phyloP scores from a whole-genome alignment of 2,113 vertebrate species.

The Corythornis madagascariensis region DNA sequence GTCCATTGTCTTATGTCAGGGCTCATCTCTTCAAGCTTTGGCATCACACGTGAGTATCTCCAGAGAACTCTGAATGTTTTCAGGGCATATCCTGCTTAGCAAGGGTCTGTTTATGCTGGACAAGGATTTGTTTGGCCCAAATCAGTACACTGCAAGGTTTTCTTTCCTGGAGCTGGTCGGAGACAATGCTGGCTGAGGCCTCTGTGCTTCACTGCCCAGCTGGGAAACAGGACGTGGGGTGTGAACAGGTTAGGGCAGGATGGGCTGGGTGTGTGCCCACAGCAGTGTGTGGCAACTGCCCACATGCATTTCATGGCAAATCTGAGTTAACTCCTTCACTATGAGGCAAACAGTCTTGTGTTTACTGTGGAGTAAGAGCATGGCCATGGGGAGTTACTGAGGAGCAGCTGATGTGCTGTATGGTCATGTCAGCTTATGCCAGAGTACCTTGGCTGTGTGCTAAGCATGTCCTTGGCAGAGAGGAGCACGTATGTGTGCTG shows the following conservation, averaged over 20 bases:
- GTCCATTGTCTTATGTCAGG: slow-evolving; percentile 89
- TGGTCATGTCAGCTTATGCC: neutral
- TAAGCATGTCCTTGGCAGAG: neutral
- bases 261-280: neutral
- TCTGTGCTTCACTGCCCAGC: neutral
- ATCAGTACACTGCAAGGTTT: neutral
- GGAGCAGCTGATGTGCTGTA: neutral
- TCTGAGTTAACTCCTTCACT: neutral
- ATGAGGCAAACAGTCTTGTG: neutral
- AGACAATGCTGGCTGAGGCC: neutral
- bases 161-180: neutral
- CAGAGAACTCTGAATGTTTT: neutral
- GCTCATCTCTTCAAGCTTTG: slow-evolving; percentile 98
- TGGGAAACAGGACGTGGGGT: neutral
- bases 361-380: neutral
- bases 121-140: neutral
- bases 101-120: neutral
- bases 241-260: neutral
- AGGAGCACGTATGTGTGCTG: neutral
- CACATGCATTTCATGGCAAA: neutral
- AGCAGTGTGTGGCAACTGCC: neutral
- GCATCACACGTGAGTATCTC: slow-evolving; percentile 93
- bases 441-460: neutral
- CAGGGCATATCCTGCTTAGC: neutral
- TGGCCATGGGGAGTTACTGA: neutral